These are phyloP conservation scores for Tachina lurida DNA, from an alignment of 2,888 invertebrate species.

Conservation along the genomic window DNA sequence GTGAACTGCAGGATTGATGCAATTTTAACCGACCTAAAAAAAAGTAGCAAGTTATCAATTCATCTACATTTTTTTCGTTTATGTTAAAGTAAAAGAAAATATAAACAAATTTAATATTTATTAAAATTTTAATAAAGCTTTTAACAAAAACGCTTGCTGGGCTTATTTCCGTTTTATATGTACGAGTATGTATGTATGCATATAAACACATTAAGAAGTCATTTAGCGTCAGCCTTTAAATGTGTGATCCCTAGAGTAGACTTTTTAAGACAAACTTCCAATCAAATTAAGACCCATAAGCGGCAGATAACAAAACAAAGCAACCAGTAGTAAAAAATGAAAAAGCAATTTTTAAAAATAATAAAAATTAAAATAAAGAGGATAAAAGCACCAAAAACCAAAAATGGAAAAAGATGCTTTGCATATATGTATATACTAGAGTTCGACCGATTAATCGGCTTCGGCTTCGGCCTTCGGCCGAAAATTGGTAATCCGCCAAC, in stretches of 20 bases:
- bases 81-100: no score
- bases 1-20: no score
- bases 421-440: no score
- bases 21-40: no score
- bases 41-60: no score
- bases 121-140: no score
- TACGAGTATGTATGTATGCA: background rate
- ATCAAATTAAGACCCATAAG: constrained; percentile 63
- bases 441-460: no score
- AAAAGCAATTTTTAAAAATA: constrained; percentile 43
- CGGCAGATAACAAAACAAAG: constrained; percentile 9
- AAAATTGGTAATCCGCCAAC: no score
- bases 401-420: constrained; percentile 9
- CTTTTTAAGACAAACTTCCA: constrained; percentile 59
- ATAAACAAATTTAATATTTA: no score
- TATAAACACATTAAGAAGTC: background rate
- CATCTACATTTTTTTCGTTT: no score
- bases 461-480: no score
- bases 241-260: constrained; percentile 28
- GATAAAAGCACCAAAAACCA: constrained; percentile 17
- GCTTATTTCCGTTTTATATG: background rate
- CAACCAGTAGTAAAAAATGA: constrained; percentile 40
- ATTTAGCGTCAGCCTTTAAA: background rate
- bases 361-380: constrained; percentile 25
- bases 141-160: constrained; percentile 15